phyloP scores from a whole-genome alignment of 1,140 invertebrate genomes.

The Matsumurasca onukii region DNA sequence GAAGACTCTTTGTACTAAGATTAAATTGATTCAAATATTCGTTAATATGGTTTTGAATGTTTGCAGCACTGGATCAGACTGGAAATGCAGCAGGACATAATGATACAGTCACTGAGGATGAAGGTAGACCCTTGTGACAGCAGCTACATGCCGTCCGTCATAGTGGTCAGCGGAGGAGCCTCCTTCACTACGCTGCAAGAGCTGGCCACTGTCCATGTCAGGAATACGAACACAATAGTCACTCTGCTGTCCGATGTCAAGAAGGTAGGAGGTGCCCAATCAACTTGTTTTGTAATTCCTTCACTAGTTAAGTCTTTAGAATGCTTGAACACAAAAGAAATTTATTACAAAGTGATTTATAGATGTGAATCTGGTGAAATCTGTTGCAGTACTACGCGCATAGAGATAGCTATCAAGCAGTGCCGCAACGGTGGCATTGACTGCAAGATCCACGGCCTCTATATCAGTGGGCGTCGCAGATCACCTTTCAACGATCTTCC shows the following conservation, averaged over 20 bases:
- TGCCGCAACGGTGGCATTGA: conserved; percentile 92
- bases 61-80: conserved; percentile 88
- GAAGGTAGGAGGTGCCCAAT: too few relatives aligned
- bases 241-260: conserved; percentile 64
- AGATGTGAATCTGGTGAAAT: too few relatives aligned
- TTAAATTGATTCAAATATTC: too few relatives aligned
- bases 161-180: conserved; percentile 78
- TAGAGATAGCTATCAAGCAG: conserved; percentile 89
- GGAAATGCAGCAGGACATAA: conserved; percentile 85
- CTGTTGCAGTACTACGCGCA: conserved; percentile 72
- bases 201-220: conserved; percentile 60
- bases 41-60: neutral
- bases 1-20: too few relatives aligned
- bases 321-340: too few relatives aligned
- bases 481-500: conserved; percentile 64
- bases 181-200: conserved; percentile 65
- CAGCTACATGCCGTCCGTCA: conserved; percentile 83
- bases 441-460: conserved; percentile 85
- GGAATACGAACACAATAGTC: conserved; percentile 63
- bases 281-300: too few relatives aligned
- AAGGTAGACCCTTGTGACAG: conserved; percentile 79
- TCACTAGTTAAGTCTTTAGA: too few relatives aligned
- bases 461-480: conserved; percentile 72
- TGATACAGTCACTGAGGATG: conserved; percentile 79
- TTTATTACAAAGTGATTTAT: too few relatives aligned